A percentile compares a stretch with the other conserved stretches of the same genome.
phyloP scores from a whole-genome alignment of 2,113 vertebrate genomes.

The Perca schrenkii region DNA sequence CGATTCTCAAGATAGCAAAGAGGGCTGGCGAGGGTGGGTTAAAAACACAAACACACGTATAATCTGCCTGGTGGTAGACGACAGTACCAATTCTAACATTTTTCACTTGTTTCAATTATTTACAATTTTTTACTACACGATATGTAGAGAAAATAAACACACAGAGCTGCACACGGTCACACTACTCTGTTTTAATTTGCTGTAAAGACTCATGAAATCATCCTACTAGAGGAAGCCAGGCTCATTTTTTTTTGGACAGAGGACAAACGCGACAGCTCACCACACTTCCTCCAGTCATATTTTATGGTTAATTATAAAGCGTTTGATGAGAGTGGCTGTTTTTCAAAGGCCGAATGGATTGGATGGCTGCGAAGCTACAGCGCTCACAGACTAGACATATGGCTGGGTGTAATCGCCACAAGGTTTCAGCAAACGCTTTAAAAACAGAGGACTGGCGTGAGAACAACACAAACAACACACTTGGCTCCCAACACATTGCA shows the following conservation, averaged over 20 bases:
- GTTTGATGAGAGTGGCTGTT: slow-evolving; percentile 64
- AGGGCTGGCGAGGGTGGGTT: background rate
- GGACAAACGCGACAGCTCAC: slow-evolving; percentile 66
- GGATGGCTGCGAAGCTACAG: slow-evolving; percentile 45
- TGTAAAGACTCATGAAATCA: slow-evolving; percentile 59
- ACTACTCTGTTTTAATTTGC: slow-evolving; percentile 42
- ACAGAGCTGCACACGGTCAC: slow-evolving; percentile 18
- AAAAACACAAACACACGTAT: slow-evolving; percentile 12
- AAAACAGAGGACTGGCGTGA: slow-evolving; percentile 41
- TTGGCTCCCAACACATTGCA: slow-evolving; percentile 50
- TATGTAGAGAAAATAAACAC: slow-evolving; percentile 22
- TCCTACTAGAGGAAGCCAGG: slow-evolving; percentile 50
- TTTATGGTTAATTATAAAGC: slow-evolving; percentile 77
- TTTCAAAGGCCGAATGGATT: slow-evolving; percentile 71
- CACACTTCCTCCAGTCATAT: slow-evolving; percentile 62
- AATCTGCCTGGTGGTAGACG: background rate
- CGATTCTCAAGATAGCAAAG: slow-evolving; percentile 5
- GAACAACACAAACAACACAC: slow-evolving; percentile 48
- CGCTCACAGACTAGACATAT: slow-evolving; percentile 72
- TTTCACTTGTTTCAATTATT: background rate
- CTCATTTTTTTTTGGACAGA: slow-evolving; percentile 45
- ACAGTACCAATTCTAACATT: background rate
- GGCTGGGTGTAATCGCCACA: slow-evolving; percentile 65
- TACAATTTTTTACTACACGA: background rate
- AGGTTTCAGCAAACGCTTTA: slow-evolving; percentile 55